Conservation (phyloP, 2,888 invertebrate species). For the Parnassius apollo region DNA sequence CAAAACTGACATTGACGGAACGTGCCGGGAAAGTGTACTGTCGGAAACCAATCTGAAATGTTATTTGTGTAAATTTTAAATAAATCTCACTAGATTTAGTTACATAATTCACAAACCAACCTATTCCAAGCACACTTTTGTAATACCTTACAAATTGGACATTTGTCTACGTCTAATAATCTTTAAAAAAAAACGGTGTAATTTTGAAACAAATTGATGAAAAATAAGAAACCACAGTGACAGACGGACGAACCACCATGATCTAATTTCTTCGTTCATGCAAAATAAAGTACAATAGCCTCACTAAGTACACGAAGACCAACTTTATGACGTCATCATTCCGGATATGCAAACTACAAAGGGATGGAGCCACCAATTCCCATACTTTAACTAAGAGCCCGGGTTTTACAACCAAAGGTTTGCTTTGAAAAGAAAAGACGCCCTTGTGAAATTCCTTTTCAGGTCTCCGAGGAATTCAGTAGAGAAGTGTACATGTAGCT, state of each 20-base stretch:
- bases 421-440: constrained; percentile 64
- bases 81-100: no score
- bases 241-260: neutral
- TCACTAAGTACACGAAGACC: constrained; percentile 38
- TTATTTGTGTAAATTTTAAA: no score
- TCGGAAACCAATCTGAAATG: no score
- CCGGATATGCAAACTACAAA: constrained; percentile 59
- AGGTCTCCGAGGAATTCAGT: constrained; percentile 69
- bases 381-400: constrained; percentile 57
- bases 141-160: no score
- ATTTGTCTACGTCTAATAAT: no score
- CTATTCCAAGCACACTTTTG: no score
- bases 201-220: no score
- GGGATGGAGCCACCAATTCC: constrained; percentile 47
- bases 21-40: neutral
- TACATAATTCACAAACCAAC: no score
- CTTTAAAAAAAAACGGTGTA: no score
- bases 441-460: constrained; percentile 75
- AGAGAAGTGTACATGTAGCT: constrained; percentile 46
- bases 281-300: constrained; percentile 5
- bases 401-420: constrained; percentile 66
- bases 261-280: constrained; percentile 4
- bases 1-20: constrained; percentile 10
- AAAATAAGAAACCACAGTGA: neutral
- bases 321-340: constrained; percentile 51